A percentile compares a stretch with the other conserved stretches of the same genome.
Evolutionary conservation across 2,888 invertebrate species (phyloP).

Genomic region (Gibbula magus): DNA sequence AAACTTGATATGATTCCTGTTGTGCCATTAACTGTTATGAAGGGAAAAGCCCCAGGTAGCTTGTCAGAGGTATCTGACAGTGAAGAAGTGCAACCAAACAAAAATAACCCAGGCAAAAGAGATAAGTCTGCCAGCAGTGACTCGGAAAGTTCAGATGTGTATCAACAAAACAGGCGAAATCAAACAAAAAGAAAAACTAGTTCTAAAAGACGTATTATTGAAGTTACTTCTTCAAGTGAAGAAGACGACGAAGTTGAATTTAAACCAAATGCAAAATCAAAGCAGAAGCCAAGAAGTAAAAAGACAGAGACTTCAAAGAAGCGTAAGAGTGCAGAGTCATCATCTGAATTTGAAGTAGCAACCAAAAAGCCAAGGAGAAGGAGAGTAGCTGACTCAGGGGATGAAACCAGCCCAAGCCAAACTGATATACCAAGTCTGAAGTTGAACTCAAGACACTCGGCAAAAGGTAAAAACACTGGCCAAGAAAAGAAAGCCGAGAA

Average conservation of each 20-base stretch:
- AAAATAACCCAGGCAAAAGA: background rate
- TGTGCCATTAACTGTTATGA: background rate
- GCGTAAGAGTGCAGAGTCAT: background rate
- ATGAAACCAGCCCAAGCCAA: background rate
- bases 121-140: no score
- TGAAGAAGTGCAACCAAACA: background rate
- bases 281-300: background rate
- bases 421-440: background rate
- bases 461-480: background rate
- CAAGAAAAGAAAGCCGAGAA: background rate
- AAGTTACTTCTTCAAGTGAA: background rate
- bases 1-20: constrained; percentile 3
- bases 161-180: background rate
- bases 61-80: background rate
- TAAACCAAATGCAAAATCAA: background rate
- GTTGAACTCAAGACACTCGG: background rate
- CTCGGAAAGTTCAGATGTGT: background rate
- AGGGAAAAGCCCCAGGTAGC: background rate
- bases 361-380: background rate
- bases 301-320: background rate
- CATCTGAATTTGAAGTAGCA: background rate
- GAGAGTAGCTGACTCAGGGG: background rate
- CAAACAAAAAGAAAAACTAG: background rate
- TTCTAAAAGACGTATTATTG: background rate
- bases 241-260: background rate